A percentile compares a stretch with the other conserved stretches of the same genome.
phyloP scores from a whole-genome alignment of 2,113 vertebrate species.

The Gulo gulo region DNA sequence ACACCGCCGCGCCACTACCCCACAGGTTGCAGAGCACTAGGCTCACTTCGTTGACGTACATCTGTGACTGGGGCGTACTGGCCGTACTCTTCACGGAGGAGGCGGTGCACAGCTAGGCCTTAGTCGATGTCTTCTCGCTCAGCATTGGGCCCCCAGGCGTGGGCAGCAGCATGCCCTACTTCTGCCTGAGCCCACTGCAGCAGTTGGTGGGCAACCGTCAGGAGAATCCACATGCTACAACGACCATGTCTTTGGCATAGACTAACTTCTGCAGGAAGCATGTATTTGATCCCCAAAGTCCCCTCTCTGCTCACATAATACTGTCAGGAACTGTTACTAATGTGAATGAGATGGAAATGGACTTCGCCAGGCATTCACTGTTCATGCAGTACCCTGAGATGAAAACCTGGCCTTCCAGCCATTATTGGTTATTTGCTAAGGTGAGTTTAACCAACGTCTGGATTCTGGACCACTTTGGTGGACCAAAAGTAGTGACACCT shows the following conservation, averaged over 20 bases:
- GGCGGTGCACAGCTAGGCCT: slow-evolving; percentile 88
- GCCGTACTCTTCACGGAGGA: slow-evolving; percentile 88
- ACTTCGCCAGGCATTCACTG: slow-evolving; percentile 86
- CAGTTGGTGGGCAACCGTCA: slow-evolving; percentile 90
- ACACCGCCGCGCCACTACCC: slow-evolving; percentile 82
- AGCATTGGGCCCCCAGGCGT: slow-evolving; percentile 88
- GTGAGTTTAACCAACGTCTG: slow-evolving; percentile 94
- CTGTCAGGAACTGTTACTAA: slow-evolving; percentile 88
- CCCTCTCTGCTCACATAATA: slow-evolving; percentile 93
- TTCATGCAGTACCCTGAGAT: slow-evolving; percentile 95
- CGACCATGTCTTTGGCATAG: slow-evolving; percentile 94
- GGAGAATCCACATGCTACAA: slow-evolving; percentile 88
- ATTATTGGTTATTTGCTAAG: slow-evolving; percentile 95
- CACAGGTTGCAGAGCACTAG: slow-evolving; percentile 90
- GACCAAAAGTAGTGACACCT: slow-evolving; percentile 91
- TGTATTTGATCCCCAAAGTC: slow-evolving; percentile 93
- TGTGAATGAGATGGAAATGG: slow-evolving; percentile 88
- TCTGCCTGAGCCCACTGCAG: slow-evolving; percentile 92
- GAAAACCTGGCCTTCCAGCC: slow-evolving; percentile 91
- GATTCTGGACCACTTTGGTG: slow-evolving; percentile 97
- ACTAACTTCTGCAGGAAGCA: slow-evolving; percentile 91
- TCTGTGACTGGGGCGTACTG: slow-evolving; percentile 92
- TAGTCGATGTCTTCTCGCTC: slow-evolving; percentile 92
- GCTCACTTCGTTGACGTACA: slow-evolving; percentile 92
- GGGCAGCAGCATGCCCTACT: slow-evolving; percentile 90